phyloP scores from a whole-genome alignment of 2,797 vertebrate genomes.

The Phrynocephalus vlangalii region DNA sequence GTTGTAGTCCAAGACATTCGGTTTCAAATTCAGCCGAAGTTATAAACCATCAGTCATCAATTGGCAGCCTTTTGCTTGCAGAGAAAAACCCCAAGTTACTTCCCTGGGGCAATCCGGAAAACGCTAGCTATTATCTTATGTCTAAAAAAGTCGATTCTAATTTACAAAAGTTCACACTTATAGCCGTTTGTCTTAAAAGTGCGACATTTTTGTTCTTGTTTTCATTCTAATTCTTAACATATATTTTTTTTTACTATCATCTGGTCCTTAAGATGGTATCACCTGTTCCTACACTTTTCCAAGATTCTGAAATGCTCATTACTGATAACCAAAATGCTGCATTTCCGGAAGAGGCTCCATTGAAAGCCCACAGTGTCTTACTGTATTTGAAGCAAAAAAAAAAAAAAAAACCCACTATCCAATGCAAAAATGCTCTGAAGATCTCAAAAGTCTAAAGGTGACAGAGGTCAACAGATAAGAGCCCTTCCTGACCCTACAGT shows the following conservation, averaged over 20 bases:
- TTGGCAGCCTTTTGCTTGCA: not conserved
- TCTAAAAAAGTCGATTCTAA: too few species aligned
- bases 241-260: too few species aligned
- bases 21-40: not conserved
- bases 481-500: constrained; percentile 22
- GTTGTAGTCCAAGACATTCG: too few species aligned
- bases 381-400: constrained; percentile 35
- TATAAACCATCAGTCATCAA: not conserved
- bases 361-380: not conserved
- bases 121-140: not conserved
- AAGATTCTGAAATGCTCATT: constrained; percentile 8
- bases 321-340: not conserved
- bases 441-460: constrained; percentile 21
- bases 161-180: not conserved
- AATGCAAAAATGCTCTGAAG: not conserved
- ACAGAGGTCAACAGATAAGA: constrained; percentile 27
- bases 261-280: too few species aligned
- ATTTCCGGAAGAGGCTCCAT: not conserved
- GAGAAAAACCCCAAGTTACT: not conserved
- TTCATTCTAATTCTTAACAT: too few species aligned
- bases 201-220: too few species aligned
- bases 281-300: not conserved
- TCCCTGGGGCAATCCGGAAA: not conserved
- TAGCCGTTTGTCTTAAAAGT: too few species aligned
- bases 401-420: constrained; percentile 43